These are phyloP conservation scores for Leucophenga varia DNA, from an alignment of 1,140 invertebrate species.

Conservation along the genomic window DNA sequence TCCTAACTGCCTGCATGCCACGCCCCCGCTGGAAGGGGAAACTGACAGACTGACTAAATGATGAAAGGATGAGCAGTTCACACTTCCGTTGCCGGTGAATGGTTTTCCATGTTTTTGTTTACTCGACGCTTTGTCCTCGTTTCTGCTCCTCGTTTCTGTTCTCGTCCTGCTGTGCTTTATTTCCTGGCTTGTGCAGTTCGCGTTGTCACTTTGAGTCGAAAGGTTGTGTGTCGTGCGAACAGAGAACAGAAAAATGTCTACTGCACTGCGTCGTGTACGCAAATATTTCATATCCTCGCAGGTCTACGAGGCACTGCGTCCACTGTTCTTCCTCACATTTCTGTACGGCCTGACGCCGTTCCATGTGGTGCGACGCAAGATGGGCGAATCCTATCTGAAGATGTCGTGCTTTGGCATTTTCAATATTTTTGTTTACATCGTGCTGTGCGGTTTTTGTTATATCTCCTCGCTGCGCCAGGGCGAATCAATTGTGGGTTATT, in stretches of 20 bases:
- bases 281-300: slow-evolving; percentile 46
- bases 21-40: slow-evolving; percentile 12
- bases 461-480: slow-evolving; percentile 32
- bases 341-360: slow-evolving; percentile 41
- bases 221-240: slow-evolving; percentile 25
- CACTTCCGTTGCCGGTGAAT: slow-evolving; percentile 18
- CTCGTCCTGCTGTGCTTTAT: slow-evolving; percentile 4
- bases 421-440: slow-evolving; percentile 39
- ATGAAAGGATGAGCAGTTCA: slow-evolving; percentile 29
- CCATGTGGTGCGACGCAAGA: slow-evolving; percentile 32
- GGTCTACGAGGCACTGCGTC: slow-evolving; percentile 45
- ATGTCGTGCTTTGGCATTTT: slow-evolving; percentile 38
- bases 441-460: slow-evolving; percentile 37
- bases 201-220: slow-evolving; percentile 22
- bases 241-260: slow-evolving; percentile 22
- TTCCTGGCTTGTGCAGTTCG: slow-evolving; percentile 31
- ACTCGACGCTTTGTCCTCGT: slow-evolving; percentile 9
- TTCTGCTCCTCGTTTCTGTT: slow-evolving; percentile 16
- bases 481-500: slow-evolving; percentile 46
- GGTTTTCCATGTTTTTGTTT: slow-evolving; percentile 5
- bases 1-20: too few relatives aligned
- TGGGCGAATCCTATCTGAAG: slow-evolving; percentile 37
- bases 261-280: slow-evolving; percentile 32
- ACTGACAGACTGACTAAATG: slow-evolving; percentile 1
- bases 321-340: slow-evolving; percentile 42